Evolutionary conservation across 2,113 vertebrate genomes (phyloP).

Genomic region (Pluvialis apricaria): DNA sequence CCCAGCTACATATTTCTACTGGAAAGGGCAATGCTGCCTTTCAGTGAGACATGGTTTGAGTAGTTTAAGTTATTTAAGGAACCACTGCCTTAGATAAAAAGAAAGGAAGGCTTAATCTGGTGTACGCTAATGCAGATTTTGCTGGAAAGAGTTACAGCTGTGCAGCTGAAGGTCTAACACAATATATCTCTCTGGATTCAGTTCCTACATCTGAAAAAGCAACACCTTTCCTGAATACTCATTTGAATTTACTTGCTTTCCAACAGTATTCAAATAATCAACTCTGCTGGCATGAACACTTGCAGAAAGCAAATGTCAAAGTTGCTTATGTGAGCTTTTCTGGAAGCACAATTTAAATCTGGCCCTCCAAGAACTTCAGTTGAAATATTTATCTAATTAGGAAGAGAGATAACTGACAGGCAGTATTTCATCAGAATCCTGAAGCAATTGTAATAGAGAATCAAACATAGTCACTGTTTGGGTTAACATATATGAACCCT

Average conservation of each 20-base stretch:
- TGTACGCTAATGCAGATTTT: background rate
- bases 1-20: background rate
- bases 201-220: background rate
- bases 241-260: constrained; percentile 15
- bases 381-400: background rate
- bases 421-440: background rate
- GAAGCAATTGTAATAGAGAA: background rate
- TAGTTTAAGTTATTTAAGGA: background rate
- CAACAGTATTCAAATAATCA: background rate
- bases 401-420: background rate
- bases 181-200: background rate
- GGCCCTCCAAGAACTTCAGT: background rate
- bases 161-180: background rate
- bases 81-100: background rate
- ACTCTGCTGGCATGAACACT: background rate
- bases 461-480: background rate
- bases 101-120: background rate
- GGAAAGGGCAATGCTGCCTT: background rate
- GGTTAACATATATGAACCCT: background rate
- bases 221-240: background rate
- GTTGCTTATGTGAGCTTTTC: background rate
- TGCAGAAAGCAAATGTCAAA: background rate
- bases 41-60: background rate
- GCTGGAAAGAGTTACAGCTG: background rate
- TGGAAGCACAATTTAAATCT: background rate